Evolutionary conservation across 2,797 vertebrate genomes (phyloP).

Genomic region (Buphagus erythrorhynchus): DNA sequence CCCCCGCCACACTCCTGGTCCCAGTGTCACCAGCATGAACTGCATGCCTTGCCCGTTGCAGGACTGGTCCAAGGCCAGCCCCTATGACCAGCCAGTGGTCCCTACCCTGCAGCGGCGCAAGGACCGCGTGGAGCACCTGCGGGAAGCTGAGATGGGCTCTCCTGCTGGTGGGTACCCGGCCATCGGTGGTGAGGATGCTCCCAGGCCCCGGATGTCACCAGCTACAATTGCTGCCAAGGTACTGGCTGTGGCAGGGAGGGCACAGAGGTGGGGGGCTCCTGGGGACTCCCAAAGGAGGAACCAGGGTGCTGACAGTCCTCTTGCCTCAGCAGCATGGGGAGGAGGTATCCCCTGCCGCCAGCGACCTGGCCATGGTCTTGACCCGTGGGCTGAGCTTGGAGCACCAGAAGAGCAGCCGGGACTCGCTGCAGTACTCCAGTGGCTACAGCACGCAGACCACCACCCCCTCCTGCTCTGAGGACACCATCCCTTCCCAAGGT

Average conservation of each 20-base stretch:
- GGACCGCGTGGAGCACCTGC: slow-evolving; percentile 87
- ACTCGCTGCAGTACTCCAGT: slow-evolving; percentile 94
- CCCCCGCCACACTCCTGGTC: background rate
- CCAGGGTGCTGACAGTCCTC: background rate
- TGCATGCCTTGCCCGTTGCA: slow-evolving; percentile 55
- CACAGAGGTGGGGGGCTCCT: background rate
- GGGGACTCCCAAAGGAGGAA: background rate
- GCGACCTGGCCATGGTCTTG: slow-evolving; percentile 94
- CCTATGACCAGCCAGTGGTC: slow-evolving; percentile 85
- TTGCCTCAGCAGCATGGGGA: slow-evolving; percentile 84
- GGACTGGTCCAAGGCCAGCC: slow-evolving; percentile 91
- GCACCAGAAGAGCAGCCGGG: slow-evolving; percentile 95
- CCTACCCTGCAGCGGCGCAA: slow-evolving; percentile 86
- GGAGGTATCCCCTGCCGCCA: slow-evolving; percentile 91
- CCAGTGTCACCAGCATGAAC: background rate
- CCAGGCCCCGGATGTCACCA: slow-evolving; percentile 86
- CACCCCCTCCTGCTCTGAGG: slow-evolving; percentile 95
- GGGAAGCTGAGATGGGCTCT: slow-evolving; percentile 83
- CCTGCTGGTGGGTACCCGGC: slow-evolving; percentile 65
- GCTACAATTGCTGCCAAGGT: slow-evolving; percentile 92
- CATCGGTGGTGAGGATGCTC: slow-evolving; percentile 78
- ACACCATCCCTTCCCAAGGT: slow-evolving; percentile 98
- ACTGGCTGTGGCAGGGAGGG: fast-evolving
- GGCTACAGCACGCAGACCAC: slow-evolving; percentile 97
- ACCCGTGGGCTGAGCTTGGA: slow-evolving; percentile 93